These are phyloP conservation scores for Leucoraja erinaceus DNA, from an alignment of 2,113 vertebrate genomes.

Conservation along the genomic window DNA sequence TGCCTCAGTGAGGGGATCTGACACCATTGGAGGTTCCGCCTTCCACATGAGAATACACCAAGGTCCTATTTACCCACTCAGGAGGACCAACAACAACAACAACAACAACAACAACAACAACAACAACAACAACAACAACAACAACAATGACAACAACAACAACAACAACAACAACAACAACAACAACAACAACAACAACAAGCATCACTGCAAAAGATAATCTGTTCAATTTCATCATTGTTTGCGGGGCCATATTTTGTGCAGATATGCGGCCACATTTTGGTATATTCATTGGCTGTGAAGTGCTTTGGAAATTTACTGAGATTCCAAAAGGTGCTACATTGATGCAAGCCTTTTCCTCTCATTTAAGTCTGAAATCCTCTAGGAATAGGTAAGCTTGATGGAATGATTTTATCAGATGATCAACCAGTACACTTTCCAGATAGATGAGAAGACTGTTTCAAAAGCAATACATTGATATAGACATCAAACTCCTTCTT, in stretches of 20 bases:
- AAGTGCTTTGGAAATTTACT: background rate
- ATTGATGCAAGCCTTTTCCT: background rate
- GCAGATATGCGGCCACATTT: background rate
- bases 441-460: background rate
- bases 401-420: background rate
- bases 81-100: too few relatives aligned
- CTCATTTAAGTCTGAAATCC: background rate
- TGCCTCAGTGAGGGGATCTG: background rate
- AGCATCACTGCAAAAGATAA: background rate
- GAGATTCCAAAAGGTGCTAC: background rate
- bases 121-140: too few relatives aligned
- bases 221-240: background rate
- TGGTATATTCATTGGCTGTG: background rate
- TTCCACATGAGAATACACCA: background rate
- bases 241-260: background rate
- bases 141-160: too few relatives aligned
- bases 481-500: background rate
- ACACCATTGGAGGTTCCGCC: background rate
- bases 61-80: background rate
- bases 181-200: too few relatives aligned
- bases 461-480: background rate
- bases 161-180: too few relatives aligned
- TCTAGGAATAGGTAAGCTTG: background rate
- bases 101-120: too few relatives aligned
- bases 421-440: background rate